Percentiles rank a stretch among this genome's conserved stretches.
Conservation (phyloP, 2,888 invertebrate genomes). For the Epinotia bilunana region DNA sequence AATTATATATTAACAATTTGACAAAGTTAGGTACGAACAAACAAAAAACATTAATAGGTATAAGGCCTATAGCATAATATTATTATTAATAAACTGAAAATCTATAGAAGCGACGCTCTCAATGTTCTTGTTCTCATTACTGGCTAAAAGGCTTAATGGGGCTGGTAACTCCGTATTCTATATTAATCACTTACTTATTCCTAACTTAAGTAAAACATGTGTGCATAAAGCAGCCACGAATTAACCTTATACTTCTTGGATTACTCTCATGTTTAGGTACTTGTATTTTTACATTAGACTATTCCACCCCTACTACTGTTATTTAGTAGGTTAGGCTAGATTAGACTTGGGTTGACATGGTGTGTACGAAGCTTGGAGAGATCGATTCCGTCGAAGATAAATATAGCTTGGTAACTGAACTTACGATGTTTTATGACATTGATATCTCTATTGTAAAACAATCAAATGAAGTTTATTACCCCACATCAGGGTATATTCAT, state of each 20-base stretch:
- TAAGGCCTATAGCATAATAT: not conserved
- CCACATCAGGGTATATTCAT: too few species aligned
- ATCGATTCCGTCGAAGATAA: not conserved
- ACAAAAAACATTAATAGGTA: too few species aligned
- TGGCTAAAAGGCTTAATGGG: not conserved
- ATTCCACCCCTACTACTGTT: too few species aligned
- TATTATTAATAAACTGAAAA: not conserved
- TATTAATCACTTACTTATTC: too few species aligned
- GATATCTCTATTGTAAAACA: not conserved
- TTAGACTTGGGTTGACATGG: too few species aligned
- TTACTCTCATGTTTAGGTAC: too few species aligned
- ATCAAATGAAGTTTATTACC: not conserved
- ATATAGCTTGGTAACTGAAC: not conserved
- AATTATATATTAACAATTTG: not conserved
- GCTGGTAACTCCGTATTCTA: not conserved
- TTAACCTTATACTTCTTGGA: too few species aligned
- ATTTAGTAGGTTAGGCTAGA: too few species aligned
- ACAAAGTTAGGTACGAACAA: not conserved
- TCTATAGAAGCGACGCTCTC: too few species aligned
- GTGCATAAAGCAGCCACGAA: too few species aligned
- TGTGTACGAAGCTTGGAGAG: not conserved
- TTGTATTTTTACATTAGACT: too few species aligned
- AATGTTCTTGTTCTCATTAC: not conserved
- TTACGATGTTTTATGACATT: not conserved
- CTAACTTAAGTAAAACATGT: too few species aligned